These are phyloP conservation scores for Poeciliopsis presidionis DNA, from an alignment of 2,797 vertebrate species.

Conservation along the genomic window DNA sequence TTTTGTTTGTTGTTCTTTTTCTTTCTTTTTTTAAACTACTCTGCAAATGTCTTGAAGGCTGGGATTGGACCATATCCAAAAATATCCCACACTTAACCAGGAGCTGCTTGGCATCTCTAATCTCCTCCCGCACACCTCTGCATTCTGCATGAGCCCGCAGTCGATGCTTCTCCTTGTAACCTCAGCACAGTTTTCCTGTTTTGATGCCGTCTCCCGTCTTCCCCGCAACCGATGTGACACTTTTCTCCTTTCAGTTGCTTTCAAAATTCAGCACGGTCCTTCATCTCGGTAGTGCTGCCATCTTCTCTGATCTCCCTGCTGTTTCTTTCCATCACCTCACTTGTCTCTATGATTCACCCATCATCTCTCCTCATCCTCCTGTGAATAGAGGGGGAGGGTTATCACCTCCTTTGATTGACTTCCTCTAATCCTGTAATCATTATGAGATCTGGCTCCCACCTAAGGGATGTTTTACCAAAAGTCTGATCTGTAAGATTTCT, in stretches of 20 bases:
- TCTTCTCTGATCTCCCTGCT: constrained; percentile 3
- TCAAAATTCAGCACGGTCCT: neutral
- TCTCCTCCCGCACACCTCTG: constrained; percentile 45
- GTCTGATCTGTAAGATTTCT: neutral
- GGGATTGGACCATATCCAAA: constrained; percentile 50
- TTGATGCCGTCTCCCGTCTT: neutral
- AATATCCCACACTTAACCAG: constrained; percentile 60
- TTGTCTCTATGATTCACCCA: constrained; percentile 7
- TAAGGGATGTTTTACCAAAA: constrained; percentile 3
- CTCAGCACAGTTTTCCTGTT: constrained; percentile 6
- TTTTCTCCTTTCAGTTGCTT: constrained; percentile 10
- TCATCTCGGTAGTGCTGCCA: constrained; percentile 1
- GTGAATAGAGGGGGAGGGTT: constrained; percentile 25
- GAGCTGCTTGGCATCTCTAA: constrained; percentile 56
- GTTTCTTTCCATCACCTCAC: constrained; percentile 8
- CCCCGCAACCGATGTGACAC: neutral
- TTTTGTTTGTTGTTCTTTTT: constrained; percentile 19
- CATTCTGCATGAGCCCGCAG: constrained; percentile 2
- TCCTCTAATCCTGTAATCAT: constrained; percentile 43
- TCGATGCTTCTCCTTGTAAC: constrained; percentile 14
- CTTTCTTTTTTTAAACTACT: neutral
- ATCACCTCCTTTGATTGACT: constrained; percentile 49
- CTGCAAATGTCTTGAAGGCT: constrained; percentile 51
- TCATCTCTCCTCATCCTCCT: constrained; percentile 11
- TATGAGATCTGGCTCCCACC: constrained; percentile 24